Base-by-base conservation (phyloP, 2,797 vertebrate genomes). In the Cryptoprocta ferox region DNA sequence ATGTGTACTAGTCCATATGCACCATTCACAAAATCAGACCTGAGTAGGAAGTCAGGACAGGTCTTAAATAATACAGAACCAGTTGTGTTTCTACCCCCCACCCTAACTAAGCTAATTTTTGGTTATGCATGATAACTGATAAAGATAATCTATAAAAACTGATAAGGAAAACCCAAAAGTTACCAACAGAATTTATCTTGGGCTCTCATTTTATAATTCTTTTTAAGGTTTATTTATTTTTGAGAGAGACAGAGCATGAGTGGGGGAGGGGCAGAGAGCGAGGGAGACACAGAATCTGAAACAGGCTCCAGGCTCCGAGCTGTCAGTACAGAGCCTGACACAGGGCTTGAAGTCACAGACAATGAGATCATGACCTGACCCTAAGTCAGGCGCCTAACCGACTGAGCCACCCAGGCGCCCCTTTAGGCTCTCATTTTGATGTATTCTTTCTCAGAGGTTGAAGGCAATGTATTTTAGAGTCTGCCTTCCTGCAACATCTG, bases 381-480 rank as follows among this genome's bases (percentile, higher is more conserved):
- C 21, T 24, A 21, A 24, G 56, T 59, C 8, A 0, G 56, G 24
- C 0, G 56, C 56, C 56, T 59, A 21, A 59, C 56, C 21, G 9
- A 24, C 56, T 59, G 56, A 59, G 56, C 8, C 56, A 59, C 56
- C 56, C 19, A 59, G 56, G 56, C 3, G 8, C 56, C 56, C 21
- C 56, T 59, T 59, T 21, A 2, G 59, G 2, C 16, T 94, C 24
- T 96, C 71, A 76, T 89, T 92, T 96, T 75, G 32, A 59, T 50
- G 11, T 4, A 56, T 28, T 83, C 30, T 66, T 19, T 76, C 61
- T 59, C 48, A 75, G 94, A 65, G 26, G 35, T 86, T 84, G 35
- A 88, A 94, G 79, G n/a, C 21, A 14, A 32, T 82, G 26, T 53
- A 79, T 80, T 85, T 83, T 66, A 96, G 84, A 83, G 30, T 91